These are phyloP conservation scores for Ptychoptera albimana DNA, from an alignment of 2,888 invertebrate genomes.

Conservation along the genomic window DNA sequence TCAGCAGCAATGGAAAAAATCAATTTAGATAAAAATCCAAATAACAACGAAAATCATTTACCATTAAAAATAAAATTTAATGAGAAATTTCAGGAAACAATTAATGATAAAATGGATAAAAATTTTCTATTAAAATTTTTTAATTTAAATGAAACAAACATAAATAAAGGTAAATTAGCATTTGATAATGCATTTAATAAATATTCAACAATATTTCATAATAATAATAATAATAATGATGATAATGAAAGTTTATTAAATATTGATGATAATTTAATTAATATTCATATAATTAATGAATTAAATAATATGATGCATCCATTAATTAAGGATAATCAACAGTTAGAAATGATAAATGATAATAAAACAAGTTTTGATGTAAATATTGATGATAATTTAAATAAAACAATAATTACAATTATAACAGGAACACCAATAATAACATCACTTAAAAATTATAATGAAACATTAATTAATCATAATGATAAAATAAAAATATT, in stretches of 20 bases:
- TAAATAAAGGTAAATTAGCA: conserved; percentile 1
- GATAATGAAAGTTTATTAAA: no score
- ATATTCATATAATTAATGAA: background rate
- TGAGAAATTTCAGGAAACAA: no score
- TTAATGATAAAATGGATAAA: background rate
- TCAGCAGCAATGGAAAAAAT: background rate
- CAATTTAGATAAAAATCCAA: no score
- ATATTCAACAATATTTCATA: conserved; percentile 5
- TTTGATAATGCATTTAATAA: conserved; percentile 9
- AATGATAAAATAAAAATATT: conserved; percentile 3
- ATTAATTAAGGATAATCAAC: no score
- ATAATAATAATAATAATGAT: background rate
- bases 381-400: no score
- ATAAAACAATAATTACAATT: background rate
- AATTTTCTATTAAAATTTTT: background rate
- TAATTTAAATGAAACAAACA: no score
- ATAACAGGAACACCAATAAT: background rate
- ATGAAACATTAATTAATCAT: no score
- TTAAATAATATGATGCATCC: no score
- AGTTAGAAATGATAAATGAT: no score
- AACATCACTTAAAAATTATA: background rate
- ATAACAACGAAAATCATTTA: no score
- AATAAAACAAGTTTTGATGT: no score
- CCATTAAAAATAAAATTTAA: no score
- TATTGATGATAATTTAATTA: background rate